Conservation (phyloP, 2,888 invertebrate species). For the Callyntrura sp. region DNA sequence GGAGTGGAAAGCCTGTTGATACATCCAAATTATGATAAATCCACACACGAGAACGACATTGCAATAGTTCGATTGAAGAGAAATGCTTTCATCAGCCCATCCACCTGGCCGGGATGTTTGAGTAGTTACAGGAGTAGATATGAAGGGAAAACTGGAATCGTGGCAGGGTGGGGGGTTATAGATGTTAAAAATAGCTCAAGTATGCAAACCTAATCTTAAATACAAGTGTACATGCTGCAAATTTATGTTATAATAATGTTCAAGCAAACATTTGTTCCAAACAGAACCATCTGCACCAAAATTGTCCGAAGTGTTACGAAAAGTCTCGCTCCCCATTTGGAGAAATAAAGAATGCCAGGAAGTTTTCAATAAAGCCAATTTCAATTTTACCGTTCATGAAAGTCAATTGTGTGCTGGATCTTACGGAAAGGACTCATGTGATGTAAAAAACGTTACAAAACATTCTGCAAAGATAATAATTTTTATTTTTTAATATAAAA, state of each 20-base stretch:
- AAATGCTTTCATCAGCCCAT: slow-evolving; percentile 73
- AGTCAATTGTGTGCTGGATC: slow-evolving; percentile 66
- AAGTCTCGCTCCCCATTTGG: slow-evolving; percentile 77
- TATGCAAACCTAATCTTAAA: neutral
- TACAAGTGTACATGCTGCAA: neutral
- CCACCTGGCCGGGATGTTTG: slow-evolving; percentile 75
- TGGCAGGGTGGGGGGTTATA: slow-evolving; percentile 63
- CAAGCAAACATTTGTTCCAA: neutral
- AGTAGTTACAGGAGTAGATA: slow-evolving; percentile 58
- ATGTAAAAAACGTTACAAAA: slow-evolving; percentile 29
- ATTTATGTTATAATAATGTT: neutral
- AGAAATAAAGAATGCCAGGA: slow-evolving; percentile 71
- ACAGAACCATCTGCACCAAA: slow-evolving; percentile 63
- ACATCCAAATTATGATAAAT: slow-evolving; percentile 72
- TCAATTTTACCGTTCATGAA: slow-evolving; percentile 59
- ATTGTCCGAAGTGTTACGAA: slow-evolving; percentile 74
- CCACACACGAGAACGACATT: slow-evolving; percentile 73
- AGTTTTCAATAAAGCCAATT: slow-evolving; percentile 58
- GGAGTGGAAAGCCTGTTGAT: slow-evolving; percentile 71
- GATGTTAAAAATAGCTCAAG: slow-evolving; percentile 73
- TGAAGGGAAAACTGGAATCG: slow-evolving; percentile 67
- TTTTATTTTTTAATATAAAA: too few species aligned
- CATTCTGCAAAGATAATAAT: too few species aligned
- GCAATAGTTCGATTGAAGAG: slow-evolving; percentile 72
- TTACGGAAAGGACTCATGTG: slow-evolving; percentile 58